Evolutionary conservation across 2,888 invertebrate genomes (phyloP).

Genomic region (Dynastes tityus): DNA sequence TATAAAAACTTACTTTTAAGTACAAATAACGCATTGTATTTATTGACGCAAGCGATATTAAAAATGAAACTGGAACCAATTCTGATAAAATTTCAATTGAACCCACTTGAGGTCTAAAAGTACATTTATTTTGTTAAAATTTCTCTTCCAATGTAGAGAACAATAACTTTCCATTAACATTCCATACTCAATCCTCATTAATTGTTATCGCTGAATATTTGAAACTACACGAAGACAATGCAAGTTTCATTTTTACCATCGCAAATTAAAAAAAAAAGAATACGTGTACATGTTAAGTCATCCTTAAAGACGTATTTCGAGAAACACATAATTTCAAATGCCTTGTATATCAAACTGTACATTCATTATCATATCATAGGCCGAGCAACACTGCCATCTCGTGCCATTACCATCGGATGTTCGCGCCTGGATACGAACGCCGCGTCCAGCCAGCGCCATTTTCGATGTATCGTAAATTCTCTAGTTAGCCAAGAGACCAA

Average conservation of each 20-base stretch:
- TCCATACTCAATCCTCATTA: not conserved
- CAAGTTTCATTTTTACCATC: constrained; percentile 36
- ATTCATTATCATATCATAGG: constrained; percentile 69
- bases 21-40: constrained; percentile 61
- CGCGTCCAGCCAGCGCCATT: constrained; percentile 60
- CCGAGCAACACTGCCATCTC: constrained; percentile 69
- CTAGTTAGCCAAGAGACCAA: constrained; percentile 61
- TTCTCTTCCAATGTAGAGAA: too few species aligned
- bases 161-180: not conserved
- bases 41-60: constrained; percentile 58
- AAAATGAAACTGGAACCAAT: constrained; percentile 33
- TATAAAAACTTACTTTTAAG: constrained; percentile 58
- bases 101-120: too few species aligned
- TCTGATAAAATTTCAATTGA: not conserved
- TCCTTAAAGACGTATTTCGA: constrained; percentile 54
- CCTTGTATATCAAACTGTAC: constrained; percentile 69
- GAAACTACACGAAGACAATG: not conserved
- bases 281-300: constrained; percentile 55
- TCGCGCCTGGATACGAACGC: constrained; percentile 55
- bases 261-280: constrained; percentile 40
- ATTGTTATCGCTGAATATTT: not conserved
- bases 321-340: constrained; percentile 61
- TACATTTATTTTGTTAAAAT: too few species aligned
- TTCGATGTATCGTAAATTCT: constrained; percentile 56
- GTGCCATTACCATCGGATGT: constrained; percentile 64